Conservation (phyloP, 2,797 vertebrate species). For the Spheniscus humboldti region DNA sequence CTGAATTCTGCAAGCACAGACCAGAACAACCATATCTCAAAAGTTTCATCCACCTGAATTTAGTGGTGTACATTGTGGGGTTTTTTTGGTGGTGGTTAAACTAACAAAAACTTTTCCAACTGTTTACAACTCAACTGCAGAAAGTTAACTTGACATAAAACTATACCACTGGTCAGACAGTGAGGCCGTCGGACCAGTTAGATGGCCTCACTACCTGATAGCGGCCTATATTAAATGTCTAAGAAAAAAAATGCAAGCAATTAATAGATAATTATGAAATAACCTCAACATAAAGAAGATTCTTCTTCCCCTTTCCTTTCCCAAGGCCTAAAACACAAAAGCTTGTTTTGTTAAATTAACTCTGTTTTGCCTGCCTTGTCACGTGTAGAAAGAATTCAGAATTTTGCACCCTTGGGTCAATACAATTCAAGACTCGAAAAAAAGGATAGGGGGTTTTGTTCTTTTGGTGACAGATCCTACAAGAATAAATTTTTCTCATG, state of each 20-base stretch:
- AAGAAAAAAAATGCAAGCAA: neutral
- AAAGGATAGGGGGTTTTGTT: neutral
- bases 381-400: neutral
- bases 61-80: neutral
- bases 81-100: neutral
- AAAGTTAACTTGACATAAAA: neutral
- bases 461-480: neutral
- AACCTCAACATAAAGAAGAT: neutral
- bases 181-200: neutral
- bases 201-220: neutral
- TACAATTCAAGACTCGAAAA: neutral
- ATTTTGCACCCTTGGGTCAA: neutral
- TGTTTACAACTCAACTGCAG: neutral
- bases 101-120: neutral
- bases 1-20: neutral
- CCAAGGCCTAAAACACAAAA: neutral
- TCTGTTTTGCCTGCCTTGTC: neutral
- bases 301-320: neutral
- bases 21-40: neutral
- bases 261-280: neutral
- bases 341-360: neutral
- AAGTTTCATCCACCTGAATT: neutral
- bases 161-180: neutral
- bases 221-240: neutral
- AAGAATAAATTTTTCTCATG: neutral